Evolutionary conservation across 2,113 vertebrate genomes (phyloP).

Genomic region (Cnemophilus loriae): DNA sequence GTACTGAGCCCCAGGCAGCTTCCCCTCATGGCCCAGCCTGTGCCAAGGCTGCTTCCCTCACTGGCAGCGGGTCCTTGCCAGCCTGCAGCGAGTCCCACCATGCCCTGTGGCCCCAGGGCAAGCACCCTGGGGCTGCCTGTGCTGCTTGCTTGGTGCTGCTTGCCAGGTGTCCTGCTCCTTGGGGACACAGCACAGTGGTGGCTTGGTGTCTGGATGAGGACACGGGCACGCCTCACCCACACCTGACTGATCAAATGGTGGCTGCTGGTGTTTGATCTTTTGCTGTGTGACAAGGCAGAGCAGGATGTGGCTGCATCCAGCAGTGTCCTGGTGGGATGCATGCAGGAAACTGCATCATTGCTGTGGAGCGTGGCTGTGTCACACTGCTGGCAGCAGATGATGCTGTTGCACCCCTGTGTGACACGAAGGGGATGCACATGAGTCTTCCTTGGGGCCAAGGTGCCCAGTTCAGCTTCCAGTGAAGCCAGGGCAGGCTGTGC

Average conservation of each 20-base stretch:
- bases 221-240: background rate
- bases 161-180: background rate
- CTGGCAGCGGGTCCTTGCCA: background rate
- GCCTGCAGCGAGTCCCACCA: fast-evolving
- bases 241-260: background rate
- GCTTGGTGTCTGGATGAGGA: background rate
- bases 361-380: background rate
- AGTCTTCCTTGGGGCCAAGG: background rate
- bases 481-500: background rate
- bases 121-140: fast-evolving
- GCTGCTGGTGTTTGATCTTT: background rate
- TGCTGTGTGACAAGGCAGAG: background rate
- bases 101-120: background rate
- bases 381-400: background rate
- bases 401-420: background rate
- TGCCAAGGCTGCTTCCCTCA: fast-evolving
- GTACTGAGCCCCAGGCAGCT: background rate
- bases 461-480: background rate
- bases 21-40: fast-evolving
- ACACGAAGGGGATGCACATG: background rate
- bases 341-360: background rate
- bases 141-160: background rate
- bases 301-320: background rate
- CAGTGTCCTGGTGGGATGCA: background rate
- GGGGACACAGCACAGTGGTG: fast-evolving